Conservation (phyloP, 1,140 invertebrate genomes). For the Drosophila repletoides region DNA sequence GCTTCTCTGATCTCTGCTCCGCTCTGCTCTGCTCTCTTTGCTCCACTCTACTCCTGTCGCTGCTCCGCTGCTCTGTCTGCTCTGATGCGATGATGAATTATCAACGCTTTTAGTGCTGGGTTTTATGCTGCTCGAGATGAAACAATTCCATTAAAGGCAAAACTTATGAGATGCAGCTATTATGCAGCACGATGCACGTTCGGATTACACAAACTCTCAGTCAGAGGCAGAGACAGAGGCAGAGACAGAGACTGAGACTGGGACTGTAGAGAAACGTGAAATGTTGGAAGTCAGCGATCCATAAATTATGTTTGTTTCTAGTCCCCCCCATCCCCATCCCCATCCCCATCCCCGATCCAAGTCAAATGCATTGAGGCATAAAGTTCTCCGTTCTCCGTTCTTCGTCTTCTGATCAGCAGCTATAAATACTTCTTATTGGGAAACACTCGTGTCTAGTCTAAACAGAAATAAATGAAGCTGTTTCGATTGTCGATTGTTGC, state of each 20-base stretch:
- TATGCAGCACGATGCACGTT: background rate
- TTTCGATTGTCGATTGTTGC: conserved; percentile 2
- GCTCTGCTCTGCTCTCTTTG: no score
- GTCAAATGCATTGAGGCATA: conserved; percentile 17
- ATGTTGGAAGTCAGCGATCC: conserved; percentile 43
- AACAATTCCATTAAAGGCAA: background rate
- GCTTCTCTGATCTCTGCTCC: conserved; percentile 2
- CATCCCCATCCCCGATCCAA: background rate
- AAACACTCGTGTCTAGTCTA: conserved; percentile 7
- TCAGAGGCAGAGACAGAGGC: conserved; percentile 10
- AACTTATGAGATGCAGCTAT: background rate
- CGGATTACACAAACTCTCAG: conserved; percentile 4
- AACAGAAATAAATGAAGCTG: conserved; percentile 20
- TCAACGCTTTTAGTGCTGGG: conserved; percentile 28
- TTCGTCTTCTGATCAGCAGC: conserved; percentile 4
- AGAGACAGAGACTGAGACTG: background rate
- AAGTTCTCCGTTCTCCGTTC: conserved; percentile 4
- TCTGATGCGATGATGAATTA: conserved; percentile 36
- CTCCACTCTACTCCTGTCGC: no score
- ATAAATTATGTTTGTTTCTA: conserved; percentile 69
- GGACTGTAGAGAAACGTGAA: conserved; percentile 18
- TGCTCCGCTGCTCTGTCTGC: conserved; percentile 5
- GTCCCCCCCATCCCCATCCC: conserved; percentile 12
- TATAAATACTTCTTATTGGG: conserved; percentile 19
- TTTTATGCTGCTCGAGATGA: background rate